Evolutionary conservation across 2,113 vertebrate species (phyloP), one percentile per base, ranked within the genome.

Genomic region (Ramphastos sulfuratus): DNA sequence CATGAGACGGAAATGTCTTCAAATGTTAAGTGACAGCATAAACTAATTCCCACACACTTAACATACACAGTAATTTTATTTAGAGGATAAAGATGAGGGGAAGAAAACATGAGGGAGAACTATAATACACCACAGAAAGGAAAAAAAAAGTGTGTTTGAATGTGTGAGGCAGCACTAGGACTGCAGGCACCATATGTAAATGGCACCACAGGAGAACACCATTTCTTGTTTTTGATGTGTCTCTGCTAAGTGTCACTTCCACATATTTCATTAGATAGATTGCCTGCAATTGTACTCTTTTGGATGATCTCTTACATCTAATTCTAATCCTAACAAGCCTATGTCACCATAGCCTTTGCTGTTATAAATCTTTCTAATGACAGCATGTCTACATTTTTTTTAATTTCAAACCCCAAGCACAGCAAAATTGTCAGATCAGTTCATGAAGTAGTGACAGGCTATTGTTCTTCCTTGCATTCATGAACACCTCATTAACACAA

Each of bases 401-500:
- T 85, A 85, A 76, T 96, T 97, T 97, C 93, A 80, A 82, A 88
- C 74, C 82, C 56, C 92, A 94, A 87, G 85, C 89, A 93, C 79
- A 96, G 74, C 56, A 96, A 97, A 97, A 96, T 89, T 96, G 93
- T 95, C 95, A 87, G 85, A 97, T 96, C 90, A 96, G 75, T 94
- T 93, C 90, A 95, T 85, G 84, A 95, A 93, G 91, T 96, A 97
- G 93, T 96, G 92, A 95, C 95, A 96, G 83, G 90, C 87, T 93
- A 95, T 95, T 96, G 94, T 96, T 97, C 95, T 96, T 92, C 78
- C 93, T 87, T 87, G 93, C 94, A 94, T 95, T 90, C 94, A 87
- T 87, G 71, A 96, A 65, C 74, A 94, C 79, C 65, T 94, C 89
- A 95, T 96, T 97, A 97, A 91, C 94, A 93, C 85, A 97, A 93